These are phyloP conservation scores for Heliothis virescens DNA, from an alignment of 1,140 invertebrate genomes.

Conservation along the genomic window DNA sequence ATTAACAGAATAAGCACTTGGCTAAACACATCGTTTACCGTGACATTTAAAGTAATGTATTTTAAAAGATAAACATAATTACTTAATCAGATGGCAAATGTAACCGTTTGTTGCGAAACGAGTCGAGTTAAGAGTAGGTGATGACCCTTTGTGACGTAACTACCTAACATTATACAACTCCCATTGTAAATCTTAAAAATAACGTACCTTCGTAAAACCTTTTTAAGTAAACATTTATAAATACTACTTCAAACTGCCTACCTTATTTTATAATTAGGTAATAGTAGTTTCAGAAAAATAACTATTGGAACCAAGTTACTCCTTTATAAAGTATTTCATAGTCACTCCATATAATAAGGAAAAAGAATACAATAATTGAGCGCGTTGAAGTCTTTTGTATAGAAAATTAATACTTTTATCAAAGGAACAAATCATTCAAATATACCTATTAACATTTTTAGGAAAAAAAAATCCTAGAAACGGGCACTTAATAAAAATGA, in stretches of 20 bases:
- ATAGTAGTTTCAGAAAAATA: not conserved
- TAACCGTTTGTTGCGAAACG: constrained; percentile 36
- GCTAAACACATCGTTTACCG: constrained; percentile 1
- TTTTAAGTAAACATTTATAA: not conserved
- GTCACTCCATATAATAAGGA: too few relatives aligned
- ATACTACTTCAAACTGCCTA: not conserved
- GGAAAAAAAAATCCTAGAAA: too few relatives aligned
- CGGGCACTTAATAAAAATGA: too few relatives aligned
- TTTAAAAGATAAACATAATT: constrained; percentile 35
- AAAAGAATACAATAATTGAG: not conserved
- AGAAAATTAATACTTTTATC: not conserved
- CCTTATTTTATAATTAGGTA: not conserved
- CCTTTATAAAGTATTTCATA: too few relatives aligned
- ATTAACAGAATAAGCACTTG: not conserved
- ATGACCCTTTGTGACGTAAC: constrained; percentile 47
- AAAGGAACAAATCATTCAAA: not conserved
- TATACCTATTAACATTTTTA: too few relatives aligned
- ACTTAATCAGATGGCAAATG: constrained; percentile 33
- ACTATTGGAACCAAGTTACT: not conserved
- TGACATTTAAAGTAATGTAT: not conserved
- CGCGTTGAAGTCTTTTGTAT: constrained; percentile 43
- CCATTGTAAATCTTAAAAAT: constrained; percentile 40
- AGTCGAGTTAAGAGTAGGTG: constrained; percentile 23
- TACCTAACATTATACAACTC: constrained; percentile 26
- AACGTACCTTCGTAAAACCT: constrained; percentile 2